Evolutionary conservation across 2,797 vertebrate genomes (phyloP).

Genomic region (Florisuga fusca): DNA sequence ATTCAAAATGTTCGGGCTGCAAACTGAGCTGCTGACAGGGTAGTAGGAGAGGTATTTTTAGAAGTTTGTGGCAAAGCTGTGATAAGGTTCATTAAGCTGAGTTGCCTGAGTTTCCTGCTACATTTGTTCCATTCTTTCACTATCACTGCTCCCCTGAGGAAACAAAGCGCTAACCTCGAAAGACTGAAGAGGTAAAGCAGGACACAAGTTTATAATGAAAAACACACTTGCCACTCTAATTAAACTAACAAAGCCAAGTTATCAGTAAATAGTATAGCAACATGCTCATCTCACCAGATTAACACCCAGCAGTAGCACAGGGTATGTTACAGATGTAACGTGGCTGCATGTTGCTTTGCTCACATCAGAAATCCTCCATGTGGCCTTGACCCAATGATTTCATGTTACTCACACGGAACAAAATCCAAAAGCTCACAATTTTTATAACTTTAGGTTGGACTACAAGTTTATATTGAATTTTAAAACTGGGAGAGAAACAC

Average conservation of each 20-base stretch:
- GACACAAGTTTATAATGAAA: not conserved
- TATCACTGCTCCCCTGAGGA: not conserved
- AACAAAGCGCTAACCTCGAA: not conserved
- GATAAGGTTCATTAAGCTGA: conserved; percentile 60
- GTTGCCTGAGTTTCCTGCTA: conserved; percentile 71
- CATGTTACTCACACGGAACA: not conserved
- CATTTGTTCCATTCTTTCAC: conserved; percentile 50
- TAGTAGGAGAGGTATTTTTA: conserved; percentile 66
- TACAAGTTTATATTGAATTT: not conserved
- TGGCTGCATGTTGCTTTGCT: not conserved
- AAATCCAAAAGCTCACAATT: not conserved
- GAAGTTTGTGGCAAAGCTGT: conserved; percentile 56
- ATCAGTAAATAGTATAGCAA: not conserved
- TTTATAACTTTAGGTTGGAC: not conserved
- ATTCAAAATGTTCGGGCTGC: not conserved
- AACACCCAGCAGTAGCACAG: not conserved
- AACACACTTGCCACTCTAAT: not conserved
- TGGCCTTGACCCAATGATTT: not conserved
- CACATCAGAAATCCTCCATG: not conserved
- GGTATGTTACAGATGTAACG: not conserved
- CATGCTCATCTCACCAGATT: not conserved
- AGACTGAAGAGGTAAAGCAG: not conserved
- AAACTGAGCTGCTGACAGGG: conserved; percentile 26
- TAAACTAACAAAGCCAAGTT: not conserved
- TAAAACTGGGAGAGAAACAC: not conserved